phyloP scores from a whole-genome alignment of 2,113 vertebrate species.

The Coptodon bakossiorum region DNA sequence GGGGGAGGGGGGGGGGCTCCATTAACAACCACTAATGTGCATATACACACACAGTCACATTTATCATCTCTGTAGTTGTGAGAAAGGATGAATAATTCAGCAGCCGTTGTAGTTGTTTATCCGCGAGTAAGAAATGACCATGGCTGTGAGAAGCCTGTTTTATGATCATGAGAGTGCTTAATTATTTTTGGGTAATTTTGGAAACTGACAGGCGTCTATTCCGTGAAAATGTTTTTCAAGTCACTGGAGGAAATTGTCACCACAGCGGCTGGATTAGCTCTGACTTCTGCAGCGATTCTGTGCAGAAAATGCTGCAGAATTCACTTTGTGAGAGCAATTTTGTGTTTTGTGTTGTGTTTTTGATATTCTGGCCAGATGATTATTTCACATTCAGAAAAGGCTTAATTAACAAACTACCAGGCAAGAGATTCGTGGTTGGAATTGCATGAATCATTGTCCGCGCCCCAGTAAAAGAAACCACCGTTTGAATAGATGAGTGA shows the following conservation, averaged over 20 bases:
- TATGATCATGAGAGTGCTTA: conserved; percentile 6
- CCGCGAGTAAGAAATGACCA: conserved; percentile 8
- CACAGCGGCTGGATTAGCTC: background rate
- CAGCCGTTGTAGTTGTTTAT: conserved; percentile 43
- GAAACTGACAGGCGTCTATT: background rate
- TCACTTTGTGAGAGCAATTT: background rate
- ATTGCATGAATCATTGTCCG: background rate
- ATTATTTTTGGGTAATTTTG: conserved; percentile 15
- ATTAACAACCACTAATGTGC: conserved; percentile 19
- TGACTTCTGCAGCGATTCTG: background rate
- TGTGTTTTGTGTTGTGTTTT: background rate
- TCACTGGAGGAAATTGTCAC: conserved; percentile 3
- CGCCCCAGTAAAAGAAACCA: background rate
- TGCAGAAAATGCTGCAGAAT: background rate
- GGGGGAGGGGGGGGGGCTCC: background rate
- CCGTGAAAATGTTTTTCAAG: background rate
- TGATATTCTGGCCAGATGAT: background rate
- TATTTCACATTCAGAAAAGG: background rate
- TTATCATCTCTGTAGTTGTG: conserved; percentile 28
- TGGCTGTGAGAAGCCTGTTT: conserved; percentile 19
- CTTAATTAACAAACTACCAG: conserved; percentile 12
- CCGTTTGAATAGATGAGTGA: background rate
- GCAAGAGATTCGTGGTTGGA: background rate
- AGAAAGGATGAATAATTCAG: conserved; percentile 52
- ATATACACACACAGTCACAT: conserved; percentile 2